These are phyloP conservation scores for Didymodactylos carnosus DNA, from an alignment of 2,888 invertebrate species.

Conservation along the genomic window DNA sequence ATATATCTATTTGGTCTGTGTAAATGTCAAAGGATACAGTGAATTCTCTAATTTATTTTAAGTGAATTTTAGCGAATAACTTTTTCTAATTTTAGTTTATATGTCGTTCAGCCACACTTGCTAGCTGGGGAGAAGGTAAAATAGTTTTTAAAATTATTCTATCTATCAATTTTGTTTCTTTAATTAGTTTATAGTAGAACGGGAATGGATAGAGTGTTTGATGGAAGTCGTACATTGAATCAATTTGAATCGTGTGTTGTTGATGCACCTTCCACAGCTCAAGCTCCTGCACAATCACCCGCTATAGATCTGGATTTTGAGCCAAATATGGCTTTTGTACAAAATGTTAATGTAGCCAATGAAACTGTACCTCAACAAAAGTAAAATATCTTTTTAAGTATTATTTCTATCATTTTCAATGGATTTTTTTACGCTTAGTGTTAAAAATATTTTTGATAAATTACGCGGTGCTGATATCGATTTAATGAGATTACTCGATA, in stretches of 20 bases:
- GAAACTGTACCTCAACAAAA: slow-evolving; percentile 18
- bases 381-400: slow-evolving; percentile 5
- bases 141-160: too few species aligned
- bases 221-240: slow-evolving; percentile 24
- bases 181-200: slow-evolving; percentile 52
- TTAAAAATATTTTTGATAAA: slow-evolving; percentile 45
- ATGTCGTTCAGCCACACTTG: slow-evolving; percentile 50
- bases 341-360: slow-evolving; percentile 18
- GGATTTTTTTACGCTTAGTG: too few species aligned
- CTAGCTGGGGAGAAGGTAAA: slow-evolving; percentile 52
- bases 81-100: slow-evolving; percentile 24
- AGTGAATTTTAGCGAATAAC: not conserved
- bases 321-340: slow-evolving; percentile 13
- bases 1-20: too few species aligned
- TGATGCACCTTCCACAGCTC: too few species aligned
- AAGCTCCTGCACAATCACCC: not conserved
- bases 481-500: slow-evolving; percentile 48
- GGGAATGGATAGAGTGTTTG: slow-evolving; percentile 42
- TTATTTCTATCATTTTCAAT: not conserved
- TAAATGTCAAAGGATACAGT: too few species aligned
- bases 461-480: slow-evolving; percentile 49
- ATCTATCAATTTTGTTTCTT: too few species aligned
- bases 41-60: not conserved
- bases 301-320: slow-evolving; percentile 1
- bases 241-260: slow-evolving; percentile 12